These are phyloP conservation scores for Tamandua tetradactyla DNA, from an alignment of 2,797 vertebrate genomes.

Conservation along the genomic window DNA sequence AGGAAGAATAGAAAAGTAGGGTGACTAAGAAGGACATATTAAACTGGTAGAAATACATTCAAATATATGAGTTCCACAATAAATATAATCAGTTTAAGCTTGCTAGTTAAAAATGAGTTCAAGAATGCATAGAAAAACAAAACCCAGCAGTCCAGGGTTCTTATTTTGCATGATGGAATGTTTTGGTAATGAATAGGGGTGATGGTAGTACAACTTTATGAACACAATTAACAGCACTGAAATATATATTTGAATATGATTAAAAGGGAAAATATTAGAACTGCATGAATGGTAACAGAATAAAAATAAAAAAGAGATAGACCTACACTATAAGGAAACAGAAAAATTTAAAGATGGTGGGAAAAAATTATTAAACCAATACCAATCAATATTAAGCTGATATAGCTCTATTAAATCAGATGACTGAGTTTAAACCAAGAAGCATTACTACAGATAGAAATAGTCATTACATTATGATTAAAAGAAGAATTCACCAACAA, in stretches of 20 bases:
- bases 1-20: background rate
- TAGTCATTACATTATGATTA: background rate
- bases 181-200: too few species aligned
- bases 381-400: background rate
- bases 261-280: too few species aligned
- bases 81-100: background rate
- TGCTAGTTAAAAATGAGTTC: background rate
- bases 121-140: background rate
- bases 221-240: too few species aligned
- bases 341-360: background rate
- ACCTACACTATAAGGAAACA: background rate
- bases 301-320: background rate
- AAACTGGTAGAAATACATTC: background rate
- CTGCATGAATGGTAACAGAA: too few species aligned
- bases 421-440: too few species aligned
- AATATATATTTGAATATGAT: too few species aligned
- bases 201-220: too few species aligned
- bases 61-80: background rate
- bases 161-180: too few species aligned
- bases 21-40: background rate
- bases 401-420: too few species aligned
- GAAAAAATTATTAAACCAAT: background rate
- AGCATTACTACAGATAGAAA: too few species aligned
- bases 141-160: background rate
- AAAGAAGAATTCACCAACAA: background rate